These are phyloP conservation scores for Pseudolaguvia tuberculata DNA, from an alignment of 2,113 vertebrate species.

Conservation along the genomic window DNA sequence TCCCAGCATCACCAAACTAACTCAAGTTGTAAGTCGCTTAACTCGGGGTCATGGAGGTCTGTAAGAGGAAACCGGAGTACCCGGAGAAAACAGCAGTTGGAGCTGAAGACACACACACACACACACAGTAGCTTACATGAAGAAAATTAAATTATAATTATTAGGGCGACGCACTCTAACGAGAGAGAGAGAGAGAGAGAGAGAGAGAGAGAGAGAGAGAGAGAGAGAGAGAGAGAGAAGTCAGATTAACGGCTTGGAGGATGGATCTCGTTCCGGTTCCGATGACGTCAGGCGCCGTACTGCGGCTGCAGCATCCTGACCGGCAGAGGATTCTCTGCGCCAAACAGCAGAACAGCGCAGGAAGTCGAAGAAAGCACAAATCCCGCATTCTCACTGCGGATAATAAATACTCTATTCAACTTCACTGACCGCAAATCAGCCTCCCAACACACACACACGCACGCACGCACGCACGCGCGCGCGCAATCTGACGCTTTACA, in stretches of 20 bases:
- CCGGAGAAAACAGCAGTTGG: too few species aligned
- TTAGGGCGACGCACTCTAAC: background rate
- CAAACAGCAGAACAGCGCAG: background rate
- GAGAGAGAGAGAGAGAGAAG: too few species aligned
- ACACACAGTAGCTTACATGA: too few species aligned
- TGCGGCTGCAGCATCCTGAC: conserved; percentile 31
- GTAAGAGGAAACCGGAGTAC: too few species aligned
- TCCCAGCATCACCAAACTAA: too few species aligned
- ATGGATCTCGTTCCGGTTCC: background rate
- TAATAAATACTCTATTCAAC: too few species aligned
- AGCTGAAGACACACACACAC: too few species aligned
- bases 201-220: too few species aligned
- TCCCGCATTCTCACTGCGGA: background rate
- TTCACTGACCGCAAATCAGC: background rate
- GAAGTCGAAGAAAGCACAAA: background rate
- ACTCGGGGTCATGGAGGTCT: too few species aligned
- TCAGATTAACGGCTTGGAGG: background rate
- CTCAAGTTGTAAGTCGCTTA: too few species aligned
- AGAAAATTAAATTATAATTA: too few species aligned
- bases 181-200: too few species aligned
- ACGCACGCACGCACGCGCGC: background rate
- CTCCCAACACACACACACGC: background rate
- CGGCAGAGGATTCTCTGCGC: conserved; percentile 29
- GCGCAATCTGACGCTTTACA: conserved; percentile 4
- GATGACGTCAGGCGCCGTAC: conserved; percentile 43